Evolutionary conservation across 2,888 invertebrate species (phyloP).

Genomic region (Campoplex nolae): DNA sequence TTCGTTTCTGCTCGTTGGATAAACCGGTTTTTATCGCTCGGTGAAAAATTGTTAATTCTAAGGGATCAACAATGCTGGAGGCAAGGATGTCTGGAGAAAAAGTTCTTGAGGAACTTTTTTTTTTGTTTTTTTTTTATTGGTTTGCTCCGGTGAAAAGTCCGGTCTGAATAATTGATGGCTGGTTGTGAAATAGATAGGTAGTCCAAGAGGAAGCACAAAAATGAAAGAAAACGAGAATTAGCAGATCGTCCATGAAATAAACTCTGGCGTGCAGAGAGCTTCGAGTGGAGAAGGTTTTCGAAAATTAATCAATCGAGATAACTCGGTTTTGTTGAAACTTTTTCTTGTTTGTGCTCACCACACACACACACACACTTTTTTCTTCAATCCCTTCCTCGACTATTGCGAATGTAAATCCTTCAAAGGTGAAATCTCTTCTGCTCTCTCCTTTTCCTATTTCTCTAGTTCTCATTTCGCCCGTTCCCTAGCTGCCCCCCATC

Average conservation of each 20-base stretch:
- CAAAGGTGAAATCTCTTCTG: background rate
- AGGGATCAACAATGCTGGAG: background rate
- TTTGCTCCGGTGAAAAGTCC: constrained; percentile 31
- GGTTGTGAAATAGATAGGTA: constrained; percentile 66
- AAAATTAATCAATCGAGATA: background rate
- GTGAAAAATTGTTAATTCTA: background rate
- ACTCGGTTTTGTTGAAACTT: background rate
- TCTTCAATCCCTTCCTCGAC: background rate
- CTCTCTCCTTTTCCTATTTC: constrained; percentile 3
- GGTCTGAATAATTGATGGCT: constrained; percentile 45
- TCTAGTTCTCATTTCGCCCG: constrained; percentile 2
- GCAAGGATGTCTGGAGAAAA: background rate
- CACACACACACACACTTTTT: background rate
- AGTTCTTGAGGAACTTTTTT: background rate
- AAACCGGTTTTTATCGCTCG: background rate
- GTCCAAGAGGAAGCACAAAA: constrained; percentile 63
- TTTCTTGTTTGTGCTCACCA: background rate
- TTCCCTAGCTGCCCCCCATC: constrained; percentile 45
- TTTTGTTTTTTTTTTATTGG: background rate
- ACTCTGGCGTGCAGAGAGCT: constrained; percentile 21
- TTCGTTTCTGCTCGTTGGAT: background rate
- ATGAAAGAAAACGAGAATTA: constrained; percentile 29
- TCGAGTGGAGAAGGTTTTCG: background rate
- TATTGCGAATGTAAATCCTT: constrained; percentile 40
- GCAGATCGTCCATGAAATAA: constrained; percentile 53